Percentiles rank a stretch among this genome's conserved stretches.
Conservation (phyloP, 2,113 vertebrate genomes). For the Okapia johnstoni region DNA sequence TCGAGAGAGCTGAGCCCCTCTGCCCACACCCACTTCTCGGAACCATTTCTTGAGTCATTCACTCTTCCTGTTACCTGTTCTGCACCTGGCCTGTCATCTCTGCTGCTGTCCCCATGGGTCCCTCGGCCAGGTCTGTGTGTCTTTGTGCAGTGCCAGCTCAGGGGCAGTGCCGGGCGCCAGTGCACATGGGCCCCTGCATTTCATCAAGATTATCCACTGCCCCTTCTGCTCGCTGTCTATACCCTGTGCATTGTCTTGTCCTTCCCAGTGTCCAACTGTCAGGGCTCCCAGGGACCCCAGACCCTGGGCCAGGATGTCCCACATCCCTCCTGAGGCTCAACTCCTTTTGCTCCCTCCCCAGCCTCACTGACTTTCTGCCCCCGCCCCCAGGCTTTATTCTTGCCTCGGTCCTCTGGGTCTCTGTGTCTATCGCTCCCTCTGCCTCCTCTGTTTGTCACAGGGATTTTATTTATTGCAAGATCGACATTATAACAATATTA, state of each 20-base stretch:
- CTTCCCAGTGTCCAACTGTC: no score
- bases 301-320: neutral
- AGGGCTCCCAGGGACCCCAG: neutral
- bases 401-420: neutral
- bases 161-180: neutral
- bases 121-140: neutral
- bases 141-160: neutral
- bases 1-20: neutral
- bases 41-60: neutral
- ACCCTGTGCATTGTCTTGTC: accelerated
- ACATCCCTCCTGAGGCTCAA: neutral
- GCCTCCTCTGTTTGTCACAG: neutral
- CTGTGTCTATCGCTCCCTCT: neutral
- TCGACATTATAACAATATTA: neutral
- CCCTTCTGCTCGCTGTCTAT: neutral
- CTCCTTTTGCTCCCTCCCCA: neutral
- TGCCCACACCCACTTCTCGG: neutral
- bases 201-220: accelerated
- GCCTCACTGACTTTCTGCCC: neutral
- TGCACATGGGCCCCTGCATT: neutral
- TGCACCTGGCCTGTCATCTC: neutral
- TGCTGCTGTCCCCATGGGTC: accelerated
- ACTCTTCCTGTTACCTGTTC: neutral
- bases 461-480: neutral
- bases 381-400: neutral